Percentiles rank a stretch among this genome's conserved stretches.
These are phyloP conservation scores for Sitta carolinensis DNA, from an alignment of 2,797 vertebrate genomes.

Conservation along the genomic window DNA sequence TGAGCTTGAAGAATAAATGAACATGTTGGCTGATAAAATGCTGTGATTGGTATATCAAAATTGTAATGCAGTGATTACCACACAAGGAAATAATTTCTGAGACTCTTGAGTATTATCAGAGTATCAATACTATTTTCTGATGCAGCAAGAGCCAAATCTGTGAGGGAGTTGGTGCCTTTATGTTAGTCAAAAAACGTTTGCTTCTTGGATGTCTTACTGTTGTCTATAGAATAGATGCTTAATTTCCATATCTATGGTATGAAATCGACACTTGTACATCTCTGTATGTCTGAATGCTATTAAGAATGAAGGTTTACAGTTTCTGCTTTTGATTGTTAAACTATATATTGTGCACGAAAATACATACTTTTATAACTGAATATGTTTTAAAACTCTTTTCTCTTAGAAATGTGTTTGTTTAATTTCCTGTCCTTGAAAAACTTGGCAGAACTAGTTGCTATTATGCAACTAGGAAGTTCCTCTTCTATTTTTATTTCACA, in stretches of 20 bases:
- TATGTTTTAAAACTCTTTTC: background rate
- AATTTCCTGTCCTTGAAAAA: constrained; percentile 43
- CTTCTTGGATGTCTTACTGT: constrained; percentile 13
- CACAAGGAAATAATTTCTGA: background rate
- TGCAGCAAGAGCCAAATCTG: background rate
- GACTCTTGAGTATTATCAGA: background rate
- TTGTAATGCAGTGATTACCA: background rate
- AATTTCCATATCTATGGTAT: background rate
- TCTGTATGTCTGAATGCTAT: constrained; percentile 28
- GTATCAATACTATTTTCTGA: background rate
- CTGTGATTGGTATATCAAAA: background rate
- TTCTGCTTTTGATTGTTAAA: constrained; percentile 58
- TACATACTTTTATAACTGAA: constrained; percentile 49
- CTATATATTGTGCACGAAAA: constrained; percentile 53
- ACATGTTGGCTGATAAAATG: background rate
- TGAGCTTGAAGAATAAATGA: background rate
- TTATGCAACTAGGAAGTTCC: background rate
- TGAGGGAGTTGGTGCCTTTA: background rate
- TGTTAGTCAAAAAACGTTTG: background rate
- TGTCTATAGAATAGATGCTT: constrained; percentile 24
- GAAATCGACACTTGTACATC: constrained; percentile 23
- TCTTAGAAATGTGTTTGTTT: background rate
- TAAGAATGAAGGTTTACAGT: constrained; percentile 59
- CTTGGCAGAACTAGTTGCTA: constrained; percentile 43
- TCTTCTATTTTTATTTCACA: constrained; percentile 38